Evolutionary conservation across 2,113 vertebrate genomes (phyloP).

Genomic region (Heliornis fulica): DNA sequence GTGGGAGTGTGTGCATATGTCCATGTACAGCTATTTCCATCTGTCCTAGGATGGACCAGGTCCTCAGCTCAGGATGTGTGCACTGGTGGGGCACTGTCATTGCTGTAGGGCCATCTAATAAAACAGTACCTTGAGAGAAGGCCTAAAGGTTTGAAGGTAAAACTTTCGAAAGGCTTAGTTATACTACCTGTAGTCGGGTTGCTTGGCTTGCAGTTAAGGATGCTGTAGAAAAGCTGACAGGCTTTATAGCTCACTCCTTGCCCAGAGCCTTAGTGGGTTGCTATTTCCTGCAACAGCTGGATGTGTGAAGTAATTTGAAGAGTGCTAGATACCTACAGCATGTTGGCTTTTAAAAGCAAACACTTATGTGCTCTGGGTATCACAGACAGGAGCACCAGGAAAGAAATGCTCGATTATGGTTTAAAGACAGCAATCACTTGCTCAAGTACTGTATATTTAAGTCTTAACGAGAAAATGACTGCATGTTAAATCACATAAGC

Average conservation of each 20-base stretch:
- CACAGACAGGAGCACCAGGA: not conserved
- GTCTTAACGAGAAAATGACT: slow-evolving; percentile 15
- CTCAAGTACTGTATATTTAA: not conserved
- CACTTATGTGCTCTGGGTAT: not conserved
- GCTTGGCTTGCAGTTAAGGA: not conserved
- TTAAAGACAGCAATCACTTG: not conserved
- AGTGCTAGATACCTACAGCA: not conserved
- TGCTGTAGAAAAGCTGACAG: not conserved
- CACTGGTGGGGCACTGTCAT: not conserved
- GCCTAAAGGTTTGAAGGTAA: not conserved
- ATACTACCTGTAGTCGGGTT: not conserved
- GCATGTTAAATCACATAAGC: not conserved
- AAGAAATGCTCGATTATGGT: not conserved
- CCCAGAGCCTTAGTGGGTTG: too few species aligned
- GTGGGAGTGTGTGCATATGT: not conserved
- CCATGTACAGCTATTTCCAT: not conserved
- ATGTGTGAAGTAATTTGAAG: not conserved
- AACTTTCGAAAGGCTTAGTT: not conserved
- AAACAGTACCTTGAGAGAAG: not conserved
- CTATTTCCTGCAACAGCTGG: not conserved
- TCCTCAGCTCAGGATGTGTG: not conserved
- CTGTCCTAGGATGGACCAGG: not conserved
- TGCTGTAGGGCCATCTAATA: not conserved
- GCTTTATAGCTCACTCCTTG: not conserved
- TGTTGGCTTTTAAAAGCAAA: not conserved